Conservation (phyloP, 1,140 invertebrate genomes). For the Apis laboriosa region DNA sequence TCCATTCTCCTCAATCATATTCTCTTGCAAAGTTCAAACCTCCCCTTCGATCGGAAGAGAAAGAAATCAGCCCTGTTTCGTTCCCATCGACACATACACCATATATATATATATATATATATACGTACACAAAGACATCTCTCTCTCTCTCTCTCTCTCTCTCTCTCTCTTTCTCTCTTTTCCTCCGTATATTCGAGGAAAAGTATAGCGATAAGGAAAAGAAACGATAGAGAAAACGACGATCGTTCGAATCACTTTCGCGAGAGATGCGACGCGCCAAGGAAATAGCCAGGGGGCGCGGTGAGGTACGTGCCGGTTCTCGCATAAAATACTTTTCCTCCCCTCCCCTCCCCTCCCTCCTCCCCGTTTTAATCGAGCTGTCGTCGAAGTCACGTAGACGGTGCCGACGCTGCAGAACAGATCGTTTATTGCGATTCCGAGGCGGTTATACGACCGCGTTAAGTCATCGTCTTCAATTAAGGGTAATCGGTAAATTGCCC, state of each 20-base stretch:
- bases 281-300: slow-evolving; percentile 28
- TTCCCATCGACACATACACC: too few species aligned
- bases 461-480: slow-evolving; percentile 79
- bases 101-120: too few species aligned
- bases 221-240: not conserved
- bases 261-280: slow-evolving; percentile 1
- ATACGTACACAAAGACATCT: too few species aligned
- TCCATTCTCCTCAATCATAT: not conserved
- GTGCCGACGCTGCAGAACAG: slow-evolving; percentile 71
- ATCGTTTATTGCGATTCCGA: slow-evolving; percentile 71
- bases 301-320: slow-evolving; percentile 31
- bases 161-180: too few species aligned
- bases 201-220: too few species aligned
- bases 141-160: too few species aligned
- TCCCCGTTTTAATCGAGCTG: slow-evolving; percentile 59
- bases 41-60: not conserved
- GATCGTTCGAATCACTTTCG: slow-evolving; percentile 47
- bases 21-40: not conserved
- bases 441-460: slow-evolving; percentile 68
- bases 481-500: slow-evolving; percentile 79
- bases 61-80: not conserved
- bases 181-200: too few species aligned
- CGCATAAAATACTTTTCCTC: slow-evolving; percentile 52
- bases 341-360: slow-evolving; percentile 5
- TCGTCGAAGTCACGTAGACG: slow-evolving; percentile 62